Base-by-base conservation (phyloP, 2,888 invertebrate species). In the Troides aeacus region DNA sequence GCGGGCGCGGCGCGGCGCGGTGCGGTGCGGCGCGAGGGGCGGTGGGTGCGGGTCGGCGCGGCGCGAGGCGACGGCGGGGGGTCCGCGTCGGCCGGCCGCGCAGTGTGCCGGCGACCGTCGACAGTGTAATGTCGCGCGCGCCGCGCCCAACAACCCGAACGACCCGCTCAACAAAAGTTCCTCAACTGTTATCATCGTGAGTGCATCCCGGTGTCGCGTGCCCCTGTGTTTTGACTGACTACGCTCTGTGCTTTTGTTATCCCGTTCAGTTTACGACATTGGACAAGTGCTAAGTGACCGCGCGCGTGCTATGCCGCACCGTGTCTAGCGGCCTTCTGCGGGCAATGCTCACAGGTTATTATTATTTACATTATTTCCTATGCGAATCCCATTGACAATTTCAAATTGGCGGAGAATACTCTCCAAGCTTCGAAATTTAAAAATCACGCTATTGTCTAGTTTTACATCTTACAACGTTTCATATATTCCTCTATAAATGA, bases 341-440 rank as follows among this genome's bases (percentile, higher is more conserved):
- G 92, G 92, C 92, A 88, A 92, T 92, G 92, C 91, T 91, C 89
- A 88, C 83, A 92, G 92, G 92, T 92, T 89, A 84, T 83, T 89
- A 84, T 83, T 84, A 87, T 87, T 87, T 86, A 84, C 79, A 73
- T 80, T 80, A 83, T 81, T 83, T 84, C 84, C 81, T 78, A 81
- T 82, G 78, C 77, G 84, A 84, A 81, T 87, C 82, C 74, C 71
- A 73, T 76, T 81, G 68, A 73, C 24, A 46, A 8, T 46, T 15
- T 68, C 21, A 18, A 30, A 50, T 62, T 58, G 30, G 60, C 15
- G 15, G 15, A 1, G 46, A 15, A 46, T 46, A 15, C 4, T 46
- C 46, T 15, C 12, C 15, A 46, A 46, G 12, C 15, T 15, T 46
- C 2, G 2, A 46, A 12, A 46, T 12, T 1, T 46, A 12, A 46